Evolutionary conservation across 1,140 invertebrate species (phyloP).

Genomic region (Apis laboriosa): DNA sequence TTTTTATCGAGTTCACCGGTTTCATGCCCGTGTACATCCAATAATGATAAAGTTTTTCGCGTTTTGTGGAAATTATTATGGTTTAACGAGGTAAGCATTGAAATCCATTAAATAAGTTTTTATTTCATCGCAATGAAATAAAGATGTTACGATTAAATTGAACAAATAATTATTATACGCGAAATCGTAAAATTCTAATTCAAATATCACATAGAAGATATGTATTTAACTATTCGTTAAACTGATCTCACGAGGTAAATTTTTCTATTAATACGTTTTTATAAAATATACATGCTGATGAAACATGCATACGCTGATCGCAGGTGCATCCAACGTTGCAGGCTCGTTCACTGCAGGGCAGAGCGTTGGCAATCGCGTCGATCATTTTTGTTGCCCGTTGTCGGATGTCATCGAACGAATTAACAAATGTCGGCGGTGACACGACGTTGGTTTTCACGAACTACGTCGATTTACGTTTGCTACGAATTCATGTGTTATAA

Average conservation of each 20-base stretch:
- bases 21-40: no score
- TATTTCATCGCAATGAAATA: no score
- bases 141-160: no score
- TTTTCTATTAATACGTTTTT: slow-evolving; percentile 6
- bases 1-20: no score
- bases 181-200: neutral
- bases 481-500: neutral
- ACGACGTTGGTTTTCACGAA: slow-evolving; percentile 10
- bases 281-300: slow-evolving; percentile 19
- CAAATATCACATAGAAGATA: neutral
- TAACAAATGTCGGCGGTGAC: slow-evolving; percentile 44
- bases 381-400: slow-evolving; percentile 62
- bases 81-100: no score
- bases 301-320: slow-evolving; percentile 45
- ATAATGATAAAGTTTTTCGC: no score
- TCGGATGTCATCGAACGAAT: slow-evolving; percentile 56
- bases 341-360: slow-evolving; percentile 3
- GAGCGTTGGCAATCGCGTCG: slow-evolving; percentile 43
- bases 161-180: neutral
- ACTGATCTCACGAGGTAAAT: neutral
- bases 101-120: no score
- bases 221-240: neutral
- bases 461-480: slow-evolving; percentile 4
- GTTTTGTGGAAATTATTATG: no score
- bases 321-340: slow-evolving; percentile 49